These are phyloP conservation scores for Pterostichus madidus DNA, from an alignment of 2,888 invertebrate species.

Conservation along the genomic window DNA sequence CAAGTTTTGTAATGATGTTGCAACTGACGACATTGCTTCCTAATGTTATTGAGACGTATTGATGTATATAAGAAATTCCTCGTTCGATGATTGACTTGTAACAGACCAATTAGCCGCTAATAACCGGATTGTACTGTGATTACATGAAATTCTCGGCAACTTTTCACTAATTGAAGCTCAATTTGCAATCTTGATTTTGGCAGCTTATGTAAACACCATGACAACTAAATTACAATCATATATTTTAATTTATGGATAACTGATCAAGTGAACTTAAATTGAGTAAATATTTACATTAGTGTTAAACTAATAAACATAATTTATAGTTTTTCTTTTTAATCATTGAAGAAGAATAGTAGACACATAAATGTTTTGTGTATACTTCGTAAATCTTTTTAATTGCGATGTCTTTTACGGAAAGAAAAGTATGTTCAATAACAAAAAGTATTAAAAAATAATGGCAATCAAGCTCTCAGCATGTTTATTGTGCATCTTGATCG, in stretches of 20 bases:
- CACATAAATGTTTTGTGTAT: not conserved
- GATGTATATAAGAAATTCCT: slow-evolving; percentile 24
- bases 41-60: slow-evolving; percentile 25
- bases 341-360: not conserved
- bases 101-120: slow-evolving; percentile 24
- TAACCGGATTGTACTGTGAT: slow-evolving; percentile 10
- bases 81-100: slow-evolving; percentile 35
- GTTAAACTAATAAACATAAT: too few relatives aligned
- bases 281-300: not conserved
- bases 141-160: not conserved
- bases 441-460: not conserved
- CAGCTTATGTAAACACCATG: slow-evolving; percentile 4
- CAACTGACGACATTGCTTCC: not conserved
- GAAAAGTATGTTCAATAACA: not conserved
- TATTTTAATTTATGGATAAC: slow-evolving; percentile 12
- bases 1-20: not conserved
- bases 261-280: not conserved
- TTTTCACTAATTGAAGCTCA: slow-evolving; percentile 28
- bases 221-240: slow-evolving; percentile 23
- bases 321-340: too few relatives aligned
- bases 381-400: too few relatives aligned
- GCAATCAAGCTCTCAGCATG: slow-evolving; percentile 16
- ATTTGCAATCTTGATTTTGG: slow-evolving; percentile 44
- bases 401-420: too few relatives aligned
- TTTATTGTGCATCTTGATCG: slow-evolving; percentile 18